Base-by-base conservation (phyloP, 2,797 vertebrate species). In the Hemitrygon akajei region DNA sequence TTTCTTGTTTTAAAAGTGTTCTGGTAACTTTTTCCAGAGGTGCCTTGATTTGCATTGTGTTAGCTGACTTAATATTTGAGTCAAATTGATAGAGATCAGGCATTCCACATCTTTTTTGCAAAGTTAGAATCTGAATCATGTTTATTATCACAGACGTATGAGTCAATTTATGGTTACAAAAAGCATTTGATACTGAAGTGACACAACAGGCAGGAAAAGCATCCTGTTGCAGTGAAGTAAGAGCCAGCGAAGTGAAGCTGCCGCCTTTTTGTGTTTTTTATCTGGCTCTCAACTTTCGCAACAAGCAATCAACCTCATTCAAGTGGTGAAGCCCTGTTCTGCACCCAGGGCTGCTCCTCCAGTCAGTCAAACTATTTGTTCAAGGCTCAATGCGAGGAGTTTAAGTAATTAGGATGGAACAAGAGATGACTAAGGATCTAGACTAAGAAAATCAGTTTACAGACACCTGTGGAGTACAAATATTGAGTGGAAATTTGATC, bases 381-480 rank as follows among this genome's bases (percentile, higher is more conserved):
- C 71, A 93, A 58, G 71, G 91, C 47, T 7, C 20, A 75, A n/a
- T 76, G 71, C 25, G 40, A 76, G 71, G 71, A 76, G 71, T 93
- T 27, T 16, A 75, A 76, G 27, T 56, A 47, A 93, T 93, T 93
- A 93, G 69, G 91, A 73, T 76, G 22, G 4, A 93, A 47, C 14
- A 18, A 40, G 6, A 76, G 91, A 93, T 76, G 73, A 76, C 71
- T 27, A 71, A 76, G 27, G 40, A 22, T 14, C 91, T 76, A n/a
- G 63, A 76, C 73, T 76, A 3, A 75, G 40, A 56, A 91, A 93
- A 14, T 75, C 40, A 56, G 71, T 75, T 93, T n/a, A n/a, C 71
- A 93, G 91, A 56, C 91, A 93, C 91, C 91, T 93, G 91, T 93
- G 71, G 40, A 76, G 91, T 93, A 16, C n/a, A 75, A 93, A 93